These are phyloP conservation scores for Oncorhynchus mykiss DNA, from an alignment of 2,113 vertebrate genomes.

Conservation along the genomic window DNA sequence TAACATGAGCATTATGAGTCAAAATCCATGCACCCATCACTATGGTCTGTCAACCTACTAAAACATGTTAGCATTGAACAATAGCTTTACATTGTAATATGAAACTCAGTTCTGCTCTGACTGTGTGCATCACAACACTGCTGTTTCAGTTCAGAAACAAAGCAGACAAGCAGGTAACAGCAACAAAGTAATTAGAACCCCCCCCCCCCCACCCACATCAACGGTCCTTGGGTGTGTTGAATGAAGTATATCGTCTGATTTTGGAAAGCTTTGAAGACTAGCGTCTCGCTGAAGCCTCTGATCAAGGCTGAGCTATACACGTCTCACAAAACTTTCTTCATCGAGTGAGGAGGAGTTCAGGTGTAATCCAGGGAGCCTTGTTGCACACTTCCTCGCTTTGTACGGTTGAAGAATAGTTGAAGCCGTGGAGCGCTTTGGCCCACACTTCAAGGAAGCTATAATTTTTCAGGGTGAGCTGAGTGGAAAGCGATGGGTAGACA, in stretches of 20 bases:
- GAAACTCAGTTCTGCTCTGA: neutral
- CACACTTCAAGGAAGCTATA: slow-evolving; percentile 35
- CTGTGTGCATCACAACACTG: neutral
- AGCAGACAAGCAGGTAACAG: neutral
- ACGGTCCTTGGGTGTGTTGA: slow-evolving; percentile 7
- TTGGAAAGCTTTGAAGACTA: slow-evolving; percentile 15
- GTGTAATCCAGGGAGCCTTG: slow-evolving; percentile 1
- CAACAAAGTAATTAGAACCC: neutral
- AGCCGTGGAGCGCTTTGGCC: slow-evolving; percentile 3
- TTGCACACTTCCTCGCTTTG: slow-evolving; percentile 17
- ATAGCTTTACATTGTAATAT: neutral
- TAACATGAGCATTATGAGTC: neutral
- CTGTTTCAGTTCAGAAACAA: neutral
- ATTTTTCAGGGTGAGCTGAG: slow-evolving; percentile 20
- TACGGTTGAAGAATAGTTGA: slow-evolving; percentile 17
- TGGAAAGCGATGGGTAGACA: slow-evolving; percentile 26
- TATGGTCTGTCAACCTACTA: neutral
- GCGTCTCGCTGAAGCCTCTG: slow-evolving; percentile 13
- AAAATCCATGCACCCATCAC: neutral
- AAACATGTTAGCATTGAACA: neutral
- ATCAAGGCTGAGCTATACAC: neutral
- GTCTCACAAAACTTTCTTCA: slow-evolving; percentile 12
- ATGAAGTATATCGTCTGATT: slow-evolving; percentile 13
- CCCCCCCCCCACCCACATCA: neutral
- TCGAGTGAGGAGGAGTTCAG: slow-evolving; percentile 23